phyloP scores from a whole-genome alignment of 2,113 vertebrate species.

The Ammodytes dubius region DNA sequence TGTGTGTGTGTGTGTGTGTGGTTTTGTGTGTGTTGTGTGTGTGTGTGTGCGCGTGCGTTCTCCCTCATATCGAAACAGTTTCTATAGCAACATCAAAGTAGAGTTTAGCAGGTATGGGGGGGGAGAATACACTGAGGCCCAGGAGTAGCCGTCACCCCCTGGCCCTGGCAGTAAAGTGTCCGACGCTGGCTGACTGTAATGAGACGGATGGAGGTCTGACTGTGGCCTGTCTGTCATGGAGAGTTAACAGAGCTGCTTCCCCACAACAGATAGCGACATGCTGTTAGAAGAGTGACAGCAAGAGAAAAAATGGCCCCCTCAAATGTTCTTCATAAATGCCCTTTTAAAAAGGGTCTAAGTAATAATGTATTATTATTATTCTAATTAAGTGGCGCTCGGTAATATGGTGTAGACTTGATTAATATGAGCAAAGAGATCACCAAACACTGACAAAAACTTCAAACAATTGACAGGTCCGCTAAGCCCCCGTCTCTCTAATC shows the following conservation, averaged over 20 bases:
- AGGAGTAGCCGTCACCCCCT: conserved; percentile 9
- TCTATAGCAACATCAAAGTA: conserved; percentile 61
- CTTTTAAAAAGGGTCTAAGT: not conserved
- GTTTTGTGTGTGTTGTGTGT: conserved; percentile 1
- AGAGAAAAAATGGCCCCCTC: not conserved
- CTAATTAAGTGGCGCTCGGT: not conserved
- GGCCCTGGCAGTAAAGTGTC: conserved; percentile 35
- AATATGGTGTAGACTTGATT: not conserved
- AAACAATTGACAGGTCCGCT: not conserved
- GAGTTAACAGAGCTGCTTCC: not conserved
- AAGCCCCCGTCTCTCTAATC: not conserved
- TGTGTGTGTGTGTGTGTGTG: conserved; percentile 17
- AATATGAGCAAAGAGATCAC: not conserved
- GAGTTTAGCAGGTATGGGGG: conserved; percentile 44
- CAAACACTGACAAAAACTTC: not conserved
- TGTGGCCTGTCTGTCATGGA: conserved; percentile 42
- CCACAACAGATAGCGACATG: not conserved
- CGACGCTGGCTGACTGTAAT: conserved; percentile 33
- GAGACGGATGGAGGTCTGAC: conserved; percentile 35
- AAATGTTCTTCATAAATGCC: conserved; percentile 1
- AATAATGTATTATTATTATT: not conserved
- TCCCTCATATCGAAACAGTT: conserved; percentile 57
- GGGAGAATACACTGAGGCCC: not conserved
- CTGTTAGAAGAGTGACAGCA: conserved; percentile 3
- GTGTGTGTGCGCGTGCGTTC: conserved; percentile 2